Base-by-base conservation (phyloP, 2,113 vertebrate genomes). In the Ctenomys sociabilis region DNA sequence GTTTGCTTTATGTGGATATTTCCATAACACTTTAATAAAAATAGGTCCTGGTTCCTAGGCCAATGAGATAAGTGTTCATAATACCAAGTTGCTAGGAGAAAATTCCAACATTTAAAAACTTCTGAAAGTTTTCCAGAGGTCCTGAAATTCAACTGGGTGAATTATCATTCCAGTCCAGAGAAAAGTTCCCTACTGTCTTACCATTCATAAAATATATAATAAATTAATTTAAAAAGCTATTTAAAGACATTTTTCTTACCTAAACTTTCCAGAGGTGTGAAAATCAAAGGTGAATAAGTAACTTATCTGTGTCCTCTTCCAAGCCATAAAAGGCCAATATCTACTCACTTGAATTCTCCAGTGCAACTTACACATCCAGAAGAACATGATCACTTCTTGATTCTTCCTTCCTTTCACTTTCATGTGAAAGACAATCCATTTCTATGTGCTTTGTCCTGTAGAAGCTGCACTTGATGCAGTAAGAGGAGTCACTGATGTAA, bases 371-470 rank as follows among this genome's bases (percentile, higher is more conserved):
- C 7, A 72, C 35, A 10, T 77, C 14, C 52, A 66, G 24, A 43
- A 87, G 40, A 85, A 84, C 54, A 12, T 72, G 4, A 10, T 54
- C 54, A n/a, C 17, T 72, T 14, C 12, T 87, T 82, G 32, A 54
- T 91, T 54, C 30, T 64, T n/a, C 59, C 30, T 24, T 24, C 70
- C 77, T 93, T 85, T 6, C 12, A 64, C 85, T 90, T 90, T 80
- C 92, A 35, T 81, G 77, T 88, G 35, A 70, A 94, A 96, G n/a
- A 12, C 9, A 89, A 26, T 73, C 54, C 8, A 54, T 89, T 95
- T 64, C 19, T 22, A 35, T 64, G 86, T 17, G 66, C 16, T 87
- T 95, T 82, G 88, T 21, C 81, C 14, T 88, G 1, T 77, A 85
- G 88, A 94, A 45, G 26, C 26, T 90, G 6, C 19, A 70, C 72